Evolutionary conservation across 2,888 invertebrate genomes (phyloP).

Genomic region (Drosophila incognita): DNA sequence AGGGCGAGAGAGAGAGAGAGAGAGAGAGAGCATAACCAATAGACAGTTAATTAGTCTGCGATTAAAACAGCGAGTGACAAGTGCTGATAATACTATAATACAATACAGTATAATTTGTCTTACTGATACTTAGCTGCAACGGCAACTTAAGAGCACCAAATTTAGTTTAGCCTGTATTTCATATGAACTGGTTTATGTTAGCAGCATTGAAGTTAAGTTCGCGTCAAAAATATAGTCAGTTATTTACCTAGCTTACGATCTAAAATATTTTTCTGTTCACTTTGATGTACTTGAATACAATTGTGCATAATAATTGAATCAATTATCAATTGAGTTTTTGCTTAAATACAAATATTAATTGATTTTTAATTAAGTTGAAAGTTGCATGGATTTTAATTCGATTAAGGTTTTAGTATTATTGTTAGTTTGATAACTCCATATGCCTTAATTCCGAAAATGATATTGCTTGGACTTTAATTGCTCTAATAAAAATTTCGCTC

Average conservation of each 20-base stretch:
- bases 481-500: not conserved
- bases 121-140: not conserved
- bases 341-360: not conserved
- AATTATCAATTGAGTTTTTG: not conserved
- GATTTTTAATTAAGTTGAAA: not conserved
- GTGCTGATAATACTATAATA: not conserved
- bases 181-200: not conserved
- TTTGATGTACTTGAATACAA: not conserved
- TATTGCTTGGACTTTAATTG: not conserved
- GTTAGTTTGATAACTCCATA: not conserved
- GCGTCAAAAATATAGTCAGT: not conserved
- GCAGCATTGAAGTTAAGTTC: not conserved
- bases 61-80: constrained; percentile 4
- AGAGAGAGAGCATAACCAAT: not conserved
- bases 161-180: not conserved
- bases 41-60: not conserved
- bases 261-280: not conserved
- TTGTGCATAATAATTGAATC: not conserved
- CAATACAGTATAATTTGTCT: not conserved
- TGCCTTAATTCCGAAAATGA: not conserved
- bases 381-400: not conserved
- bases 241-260: not conserved
- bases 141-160: not conserved
- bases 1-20: not conserved
- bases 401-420: not conserved